Conservation (phyloP, 1,140 invertebrate species). For the Nephila pilipes region DNA sequence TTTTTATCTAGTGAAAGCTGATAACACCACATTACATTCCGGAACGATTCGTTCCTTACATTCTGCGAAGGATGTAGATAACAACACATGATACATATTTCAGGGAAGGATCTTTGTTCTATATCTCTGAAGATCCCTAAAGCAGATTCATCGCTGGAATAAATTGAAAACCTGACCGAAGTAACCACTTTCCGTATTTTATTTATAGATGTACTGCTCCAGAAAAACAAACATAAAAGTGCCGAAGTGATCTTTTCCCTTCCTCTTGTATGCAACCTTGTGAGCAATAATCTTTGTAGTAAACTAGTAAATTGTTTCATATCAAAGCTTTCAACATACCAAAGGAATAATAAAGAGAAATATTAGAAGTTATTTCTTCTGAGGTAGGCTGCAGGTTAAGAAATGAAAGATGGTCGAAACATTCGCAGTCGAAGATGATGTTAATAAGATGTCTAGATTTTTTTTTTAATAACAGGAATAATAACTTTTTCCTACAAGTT, state of each 20-base stretch:
- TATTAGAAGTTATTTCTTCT: not conserved
- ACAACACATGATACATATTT: not conserved
- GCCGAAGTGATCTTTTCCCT: not conserved
- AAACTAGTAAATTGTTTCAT: not conserved
- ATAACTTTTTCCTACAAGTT: too few species aligned
- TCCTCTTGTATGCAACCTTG: not conserved
- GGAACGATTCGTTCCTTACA: not conserved
- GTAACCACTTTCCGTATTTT: not conserved
- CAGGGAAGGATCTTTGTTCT: not conserved
- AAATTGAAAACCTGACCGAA: not conserved
- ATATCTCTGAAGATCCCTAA: not conserved
- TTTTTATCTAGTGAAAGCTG: too few species aligned
- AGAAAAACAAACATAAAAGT: not conserved
- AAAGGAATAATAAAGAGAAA: not conserved
- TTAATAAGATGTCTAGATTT: too few species aligned
- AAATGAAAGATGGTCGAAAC: not conserved
- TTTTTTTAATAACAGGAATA: too few species aligned
- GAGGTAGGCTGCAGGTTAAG: not conserved
- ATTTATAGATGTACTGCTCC: not conserved
- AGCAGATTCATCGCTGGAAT: not conserved
- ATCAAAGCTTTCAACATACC: not conserved
- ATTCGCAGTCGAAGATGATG: too few species aligned
- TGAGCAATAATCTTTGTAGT: not conserved
- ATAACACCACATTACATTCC: not conserved
- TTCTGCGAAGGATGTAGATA: not conserved